phyloP scores from a whole-genome alignment of 2,888 invertebrate species.

The Apamea crenata region DNA sequence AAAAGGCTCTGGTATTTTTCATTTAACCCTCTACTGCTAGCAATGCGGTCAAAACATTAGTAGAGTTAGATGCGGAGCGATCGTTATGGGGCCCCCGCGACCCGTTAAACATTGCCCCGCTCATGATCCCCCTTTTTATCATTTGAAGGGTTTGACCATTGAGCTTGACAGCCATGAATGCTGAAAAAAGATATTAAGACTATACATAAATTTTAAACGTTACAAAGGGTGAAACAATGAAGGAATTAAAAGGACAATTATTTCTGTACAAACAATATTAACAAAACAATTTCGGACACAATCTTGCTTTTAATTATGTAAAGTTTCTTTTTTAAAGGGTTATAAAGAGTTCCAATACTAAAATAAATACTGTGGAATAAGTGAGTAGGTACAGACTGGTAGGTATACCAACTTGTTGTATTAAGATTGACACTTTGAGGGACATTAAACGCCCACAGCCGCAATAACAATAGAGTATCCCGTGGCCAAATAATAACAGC shows the following conservation, averaged over 20 bases:
- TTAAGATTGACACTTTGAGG: neutral
- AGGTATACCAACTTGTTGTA: neutral
- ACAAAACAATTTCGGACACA: slow-evolving; percentile 20
- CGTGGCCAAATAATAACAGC: too few species aligned
- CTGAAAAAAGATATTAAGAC: slow-evolving; percentile 61
- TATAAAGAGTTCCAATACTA: neutral
- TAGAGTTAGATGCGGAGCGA: slow-evolving; percentile 63
- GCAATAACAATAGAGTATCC: too few species aligned
- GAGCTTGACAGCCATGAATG: slow-evolving; percentile 61
- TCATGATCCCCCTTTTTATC: slow-evolving; percentile 59
- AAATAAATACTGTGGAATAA: neutral
- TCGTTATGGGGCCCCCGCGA: slow-evolving; percentile 62
- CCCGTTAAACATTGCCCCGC: slow-evolving; percentile 58
- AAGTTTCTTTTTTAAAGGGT: neutral
- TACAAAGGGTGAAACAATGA: slow-evolving; percentile 51
- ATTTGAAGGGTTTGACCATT: slow-evolving; percentile 64
- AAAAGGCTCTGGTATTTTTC: slow-evolving; percentile 67
- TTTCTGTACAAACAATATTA: slow-evolving; percentile 16
- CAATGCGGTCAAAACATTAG: slow-evolving; percentile 69
- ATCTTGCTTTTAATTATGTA: slow-evolving; percentile 23
- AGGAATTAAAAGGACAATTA: slow-evolving; percentile 51
- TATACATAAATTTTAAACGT: slow-evolving; percentile 55
- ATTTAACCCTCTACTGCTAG: slow-evolving; percentile 57
- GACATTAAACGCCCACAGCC: neutral
- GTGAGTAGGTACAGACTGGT: neutral